Percentiles rank a stretch among this genome's conserved stretches.
Conservation (phyloP, 2,797 vertebrate genomes). For the Pelobates cultripes region DNA sequence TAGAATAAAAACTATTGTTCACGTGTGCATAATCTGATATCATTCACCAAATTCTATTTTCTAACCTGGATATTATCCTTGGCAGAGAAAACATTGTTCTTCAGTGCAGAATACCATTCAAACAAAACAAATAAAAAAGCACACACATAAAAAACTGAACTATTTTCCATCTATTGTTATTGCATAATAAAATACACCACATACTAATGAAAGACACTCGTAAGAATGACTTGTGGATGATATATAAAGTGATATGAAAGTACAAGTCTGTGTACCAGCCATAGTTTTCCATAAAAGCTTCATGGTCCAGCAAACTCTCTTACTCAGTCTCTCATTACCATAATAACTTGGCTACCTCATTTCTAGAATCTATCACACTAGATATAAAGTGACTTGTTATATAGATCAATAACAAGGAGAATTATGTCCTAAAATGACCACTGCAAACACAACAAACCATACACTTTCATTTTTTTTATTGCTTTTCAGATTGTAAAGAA, state of each 20-base stretch:
- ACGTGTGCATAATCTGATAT: too few relatives aligned
- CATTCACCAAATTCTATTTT: too few relatives aligned
- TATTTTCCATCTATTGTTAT: not conserved
- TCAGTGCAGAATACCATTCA: not conserved
- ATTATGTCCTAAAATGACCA: conserved; percentile 43
- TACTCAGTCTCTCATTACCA: conserved; percentile 49
- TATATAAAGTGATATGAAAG: conserved; percentile 41
- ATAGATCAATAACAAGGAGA: conserved; percentile 45
- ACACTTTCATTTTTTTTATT: conserved; percentile 17
- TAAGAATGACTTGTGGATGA: conserved; percentile 46
- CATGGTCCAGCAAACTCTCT: conserved; percentile 47
- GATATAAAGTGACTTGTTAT: conserved; percentile 50
- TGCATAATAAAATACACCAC: conserved; percentile 26
- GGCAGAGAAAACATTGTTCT: not conserved
- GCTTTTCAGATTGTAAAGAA: conserved; percentile 36
- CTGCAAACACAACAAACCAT: conserved; percentile 38
- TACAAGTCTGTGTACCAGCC: conserved; percentile 32
- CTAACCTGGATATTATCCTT: too few relatives aligned
- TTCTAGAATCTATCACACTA: conserved; percentile 37
- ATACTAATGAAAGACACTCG: conserved; percentile 29
- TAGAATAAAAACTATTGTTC: too few relatives aligned
- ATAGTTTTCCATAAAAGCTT: conserved; percentile 39
- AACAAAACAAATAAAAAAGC: not conserved
- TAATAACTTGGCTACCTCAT: conserved; percentile 49
- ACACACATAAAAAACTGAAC: not conserved